Evolutionary conservation across 2,113 vertebrate genomes (phyloP), one percentile per base, ranked within the genome.

Genomic region (Machaerirhynchus nigripectus): DNA sequence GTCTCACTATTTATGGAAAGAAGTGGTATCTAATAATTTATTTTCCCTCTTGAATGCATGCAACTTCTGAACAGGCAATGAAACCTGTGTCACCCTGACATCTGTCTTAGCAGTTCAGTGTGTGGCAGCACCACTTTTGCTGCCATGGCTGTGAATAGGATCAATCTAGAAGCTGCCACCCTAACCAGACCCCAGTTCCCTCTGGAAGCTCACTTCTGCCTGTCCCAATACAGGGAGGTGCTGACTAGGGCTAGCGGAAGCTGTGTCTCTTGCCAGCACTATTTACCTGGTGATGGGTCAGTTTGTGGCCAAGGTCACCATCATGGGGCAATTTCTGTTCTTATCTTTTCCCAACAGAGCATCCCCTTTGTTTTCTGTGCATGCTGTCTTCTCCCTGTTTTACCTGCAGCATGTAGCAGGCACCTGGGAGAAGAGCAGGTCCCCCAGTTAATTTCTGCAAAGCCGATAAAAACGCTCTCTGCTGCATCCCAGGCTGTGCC

Each of bases 111-210:
- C n/a, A 49, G 13, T 11, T 37, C 2, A 1, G 5, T n/a, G 61
- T 37, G 6, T 85, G 47, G 61, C 57, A 67, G 39, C 33, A 42
- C 37, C 1, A 1, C 40, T 69, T 77, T 60, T 37, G 49, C 53
- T 74, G 9, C 82, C 24, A 27, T 26, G 22, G 13, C 44, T 79
- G 33, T 35, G 53, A 49, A 44, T 13, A 31, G 19, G 12, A 40
- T 23, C 0, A 0, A 30, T 59, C 47, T 7, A 15, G 40, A 76
- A 13, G 16, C n/a, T 79, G 28, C 13, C 17, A 31, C 17, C 12
- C 10, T 46, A 59, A 50, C 14, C 8, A 64, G 33, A 73, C 5
- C 13, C 19, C 52, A 60, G 7, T 10, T 18, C 13, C 24, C 8
- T 35, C 47, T 40, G 6, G 17, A 88, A 21, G 28, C 17, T 76